Percentiles rank a stretch among this genome's conserved stretches.
Evolutionary conservation across 2,113 vertebrate genomes (phyloP).

Genomic region (Apteryx mantelli): DNA sequence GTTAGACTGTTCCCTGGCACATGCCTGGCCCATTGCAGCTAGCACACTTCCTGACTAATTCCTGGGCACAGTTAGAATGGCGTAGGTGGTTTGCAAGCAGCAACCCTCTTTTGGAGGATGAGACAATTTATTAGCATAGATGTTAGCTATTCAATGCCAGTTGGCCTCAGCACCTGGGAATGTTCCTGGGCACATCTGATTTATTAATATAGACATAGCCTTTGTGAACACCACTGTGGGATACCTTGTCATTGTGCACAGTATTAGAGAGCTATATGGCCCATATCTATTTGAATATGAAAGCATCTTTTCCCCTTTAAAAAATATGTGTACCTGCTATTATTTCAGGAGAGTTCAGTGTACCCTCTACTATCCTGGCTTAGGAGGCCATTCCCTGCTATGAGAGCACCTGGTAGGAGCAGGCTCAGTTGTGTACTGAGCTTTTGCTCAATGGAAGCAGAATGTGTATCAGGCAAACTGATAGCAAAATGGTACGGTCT

Average conservation of each 20-base stretch:
- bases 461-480: neutral
- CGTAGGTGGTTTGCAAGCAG: neutral
- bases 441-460: neutral
- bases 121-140: neutral
- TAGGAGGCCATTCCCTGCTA: neutral
- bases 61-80: rapidly evolving
- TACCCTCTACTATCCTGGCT: neutral
- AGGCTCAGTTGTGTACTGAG: neutral
- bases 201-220: neutral
- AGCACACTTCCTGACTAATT: neutral
- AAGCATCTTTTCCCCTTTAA: slow-evolving; percentile 3
- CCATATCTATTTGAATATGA: neutral
- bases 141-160: neutral
- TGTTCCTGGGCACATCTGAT: neutral
- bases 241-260: neutral
- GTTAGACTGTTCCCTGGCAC: rapidly evolving
- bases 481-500: neutral
- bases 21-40: rapidly evolving
- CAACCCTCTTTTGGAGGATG: neutral
- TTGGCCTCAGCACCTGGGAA: slow-evolving; percentile 1
- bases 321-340: neutral
- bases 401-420: slow-evolving; percentile 36
- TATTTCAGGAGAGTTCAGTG: neutral
- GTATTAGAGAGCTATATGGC: neutral
- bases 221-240: neutral